Evolutionary conservation across 2,113 vertebrate genomes (phyloP).

Genomic region (Chloebia gouldiae): DNA sequence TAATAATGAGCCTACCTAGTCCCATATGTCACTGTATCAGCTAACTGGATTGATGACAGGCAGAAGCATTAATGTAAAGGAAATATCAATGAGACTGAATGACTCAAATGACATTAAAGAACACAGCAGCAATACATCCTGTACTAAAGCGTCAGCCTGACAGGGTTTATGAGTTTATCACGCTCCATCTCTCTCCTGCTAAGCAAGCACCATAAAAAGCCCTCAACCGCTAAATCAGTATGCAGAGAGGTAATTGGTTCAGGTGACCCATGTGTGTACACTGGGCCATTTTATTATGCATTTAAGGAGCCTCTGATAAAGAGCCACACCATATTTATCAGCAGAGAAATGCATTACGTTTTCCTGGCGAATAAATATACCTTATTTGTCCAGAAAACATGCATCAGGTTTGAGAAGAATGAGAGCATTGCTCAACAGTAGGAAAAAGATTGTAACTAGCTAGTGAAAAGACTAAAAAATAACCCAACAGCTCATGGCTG

Average conservation of each 20-base stretch:
- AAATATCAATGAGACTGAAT: neutral
- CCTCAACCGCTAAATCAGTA: constrained; percentile 3
- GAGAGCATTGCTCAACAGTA: neutral
- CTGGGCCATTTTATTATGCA: neutral
- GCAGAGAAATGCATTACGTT: neutral
- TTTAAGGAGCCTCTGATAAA: constrained; percentile 43
- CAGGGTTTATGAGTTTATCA: constrained; percentile 29
- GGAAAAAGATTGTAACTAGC: neutral
- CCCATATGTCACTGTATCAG: neutral
- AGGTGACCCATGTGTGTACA: neutral
- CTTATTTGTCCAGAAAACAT: neutral
- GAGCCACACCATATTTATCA: neutral
- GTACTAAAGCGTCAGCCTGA: neutral
- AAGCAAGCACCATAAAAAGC: constrained; percentile 51
- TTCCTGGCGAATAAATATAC: neutral
- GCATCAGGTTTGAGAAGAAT: neutral
- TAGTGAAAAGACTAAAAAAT: neutral
- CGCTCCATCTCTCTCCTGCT: neutral
- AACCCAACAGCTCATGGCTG: neutral
- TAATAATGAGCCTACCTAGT: neutral
- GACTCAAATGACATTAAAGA: constrained; percentile 19
- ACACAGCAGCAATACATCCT: neutral
- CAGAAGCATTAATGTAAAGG: constrained; percentile 9
- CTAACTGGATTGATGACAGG: neutral
- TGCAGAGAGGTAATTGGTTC: neutral